These are phyloP conservation scores for Propsilocerus akamusi DNA, from an alignment of 1,140 invertebrate genomes.

Conservation along the genomic window DNA sequence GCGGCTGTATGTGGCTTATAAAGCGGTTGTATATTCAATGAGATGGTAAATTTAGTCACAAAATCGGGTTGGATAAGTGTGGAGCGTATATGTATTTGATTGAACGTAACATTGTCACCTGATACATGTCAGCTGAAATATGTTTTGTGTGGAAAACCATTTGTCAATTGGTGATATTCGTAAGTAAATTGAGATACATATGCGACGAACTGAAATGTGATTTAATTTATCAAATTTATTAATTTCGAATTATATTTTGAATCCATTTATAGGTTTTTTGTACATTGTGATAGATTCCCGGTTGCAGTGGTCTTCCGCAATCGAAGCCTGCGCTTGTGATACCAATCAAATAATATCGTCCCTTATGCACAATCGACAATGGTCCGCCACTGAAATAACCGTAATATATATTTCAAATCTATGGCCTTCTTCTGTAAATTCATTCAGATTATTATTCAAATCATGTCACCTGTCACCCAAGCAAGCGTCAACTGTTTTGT, in stretches of 20 bases:
- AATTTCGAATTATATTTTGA: constrained; percentile 25
- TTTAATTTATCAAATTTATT: too few species aligned
- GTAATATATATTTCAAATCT: constrained; percentile 6
- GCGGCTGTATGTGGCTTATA: too few species aligned
- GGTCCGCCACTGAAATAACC: constrained; percentile 47
- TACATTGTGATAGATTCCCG: constrained; percentile 68
- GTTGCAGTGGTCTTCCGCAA: constrained; percentile 67
- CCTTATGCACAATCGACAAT: constrained; percentile 42
- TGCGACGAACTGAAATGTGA: background rate
- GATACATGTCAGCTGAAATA: too few species aligned
- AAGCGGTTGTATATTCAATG: too few species aligned
- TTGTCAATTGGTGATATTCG: background rate
- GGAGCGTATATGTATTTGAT: background rate
- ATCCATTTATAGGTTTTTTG: constrained; percentile 54
- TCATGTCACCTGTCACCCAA: constrained; percentile 32
- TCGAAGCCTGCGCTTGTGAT: constrained; percentile 76
- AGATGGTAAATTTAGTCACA: too few species aligned
- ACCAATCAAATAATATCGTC: constrained; percentile 58
- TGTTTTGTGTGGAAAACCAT: too few species aligned
- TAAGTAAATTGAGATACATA: background rate
- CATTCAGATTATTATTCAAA: background rate
- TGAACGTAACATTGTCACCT: background rate
- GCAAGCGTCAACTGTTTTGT: constrained; percentile 65
- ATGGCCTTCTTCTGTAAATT: background rate
- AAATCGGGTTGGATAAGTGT: too few species aligned